Conservation (phyloP, 2,797 vertebrate genomes). For the Cygnus olor region DNA sequence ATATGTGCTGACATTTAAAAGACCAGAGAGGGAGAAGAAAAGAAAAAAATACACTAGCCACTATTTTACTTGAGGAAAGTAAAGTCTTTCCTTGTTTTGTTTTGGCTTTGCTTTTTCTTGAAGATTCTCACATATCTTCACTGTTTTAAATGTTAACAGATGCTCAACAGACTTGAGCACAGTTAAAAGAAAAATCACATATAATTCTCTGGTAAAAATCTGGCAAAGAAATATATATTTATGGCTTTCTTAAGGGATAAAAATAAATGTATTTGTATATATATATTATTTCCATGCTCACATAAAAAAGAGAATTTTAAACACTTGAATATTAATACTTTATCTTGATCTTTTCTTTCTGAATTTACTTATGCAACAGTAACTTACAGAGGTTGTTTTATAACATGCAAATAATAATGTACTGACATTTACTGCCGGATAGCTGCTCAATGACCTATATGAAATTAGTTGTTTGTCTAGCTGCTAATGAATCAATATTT, state of each 20-base stretch:
- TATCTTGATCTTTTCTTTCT: background rate
- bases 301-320: background rate
- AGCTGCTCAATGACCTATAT: background rate
- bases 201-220: background rate
- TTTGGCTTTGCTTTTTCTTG: slow-evolving; percentile 12
- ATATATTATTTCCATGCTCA: background rate
- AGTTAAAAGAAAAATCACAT: background rate
- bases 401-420: background rate
- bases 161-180: background rate
- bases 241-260: background rate
- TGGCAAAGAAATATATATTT: background rate
- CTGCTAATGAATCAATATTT: background rate
- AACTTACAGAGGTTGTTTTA: background rate
- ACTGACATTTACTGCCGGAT: background rate
- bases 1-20: slow-evolving; percentile 26
- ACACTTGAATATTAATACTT: background rate
- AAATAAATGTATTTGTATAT: background rate
- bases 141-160: slow-evolving; percentile 48
- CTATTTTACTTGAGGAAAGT: background rate
- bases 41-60: background rate
- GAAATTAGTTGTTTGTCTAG: background rate
- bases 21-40: background rate
- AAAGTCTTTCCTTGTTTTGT: background rate
- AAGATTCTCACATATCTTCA: background rate
- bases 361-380: background rate